Base-by-base conservation (phyloP, 2,113 vertebrate genomes). In the Bubo blakistoni region DNA sequence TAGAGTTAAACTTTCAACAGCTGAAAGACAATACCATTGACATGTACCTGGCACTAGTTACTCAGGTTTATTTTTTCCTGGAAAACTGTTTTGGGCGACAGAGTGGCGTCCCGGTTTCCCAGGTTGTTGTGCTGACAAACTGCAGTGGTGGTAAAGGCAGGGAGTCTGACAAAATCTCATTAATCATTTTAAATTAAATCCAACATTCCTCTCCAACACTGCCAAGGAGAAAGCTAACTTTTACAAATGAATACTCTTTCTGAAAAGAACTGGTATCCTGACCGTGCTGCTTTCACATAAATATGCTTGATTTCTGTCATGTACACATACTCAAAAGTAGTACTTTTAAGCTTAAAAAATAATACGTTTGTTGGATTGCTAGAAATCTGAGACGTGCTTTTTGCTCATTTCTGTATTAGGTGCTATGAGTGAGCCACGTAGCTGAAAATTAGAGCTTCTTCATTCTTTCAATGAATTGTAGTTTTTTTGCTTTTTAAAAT, bases 171-270 rank as follows among this genome's bases (percentile, higher is more conserved):
- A 98, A 98, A 98, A 98, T 98, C 98, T 98, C 98, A 99, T 99
- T 99, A 98, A 99, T 99, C 99, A 99, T 98, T 98, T 98, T 98
- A 98, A 99, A 99, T 99, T 98, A 99, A 98, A 98, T 97, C 97
- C 98, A 98, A 98, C 98, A 95, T 98, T 98, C 97, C 94, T 97
- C 97, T 98, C 97, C 91, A 94, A 95, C 94, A 71, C 85, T 82
- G 94, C 96, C 92, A 96, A 95, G 95, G 96, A 98, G 96, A 97
- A 98, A 98, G 97, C 94, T 94, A 96, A 95, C 94, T 97, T 96
- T 97, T 96, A 98, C 97, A 98, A 98, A 98, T 97, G 97, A 97
- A 97, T 94, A 96, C 94, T 92, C 95, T 90, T 91, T 96, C 88
- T 55, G 84, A 95, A 96, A 98, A 95, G 94, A 97, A 94, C 83